Evolutionary conservation across 2,113 vertebrate species (phyloP), one percentile per base, ranked within the genome.

Genomic region (Pycnonotus jocosus): DNA sequence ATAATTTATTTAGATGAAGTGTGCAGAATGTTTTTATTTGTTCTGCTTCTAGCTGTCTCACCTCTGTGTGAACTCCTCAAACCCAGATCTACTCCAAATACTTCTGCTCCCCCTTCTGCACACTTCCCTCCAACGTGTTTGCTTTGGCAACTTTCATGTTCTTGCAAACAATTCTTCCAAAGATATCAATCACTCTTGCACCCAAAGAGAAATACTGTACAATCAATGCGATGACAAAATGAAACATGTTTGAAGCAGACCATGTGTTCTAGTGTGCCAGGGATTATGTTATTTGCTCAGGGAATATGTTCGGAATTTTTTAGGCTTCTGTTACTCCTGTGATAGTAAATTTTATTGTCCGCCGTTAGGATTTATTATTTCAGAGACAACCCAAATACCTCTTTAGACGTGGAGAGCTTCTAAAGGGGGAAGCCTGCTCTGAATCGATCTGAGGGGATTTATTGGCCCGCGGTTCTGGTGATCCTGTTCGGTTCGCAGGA

Each of bases 151-250:
- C 97, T 98, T 98, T 94, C 97, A 97, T 91, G 98, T 98, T 98
- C 99, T 97, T 98, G 96, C 98, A 99, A 99, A 99, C 98, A 98
- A 98, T 98, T 97, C 98, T 97, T 98, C 98, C 98, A 97, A 97
- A 97, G 98, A 98, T 98, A 99, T 99, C 98, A 99, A 99, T 99
- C 99, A 99, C 98, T 98, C 98, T 98, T 98, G 98, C 98, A 98
- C 98, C 98, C 98, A 97, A 97, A 98, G 97, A 98, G 98, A 98
- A 98, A 98, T 97, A 97, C 96, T 95, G 97, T 93, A 93, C 96
- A 98, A 98, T 98, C 98, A 98, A 97, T 98, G 98, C 93, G 98
- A 99, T 99, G 99, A 99, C 98, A 99, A 99, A 99, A 98, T 98
- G 99, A 99, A 99, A 98, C 98, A 98, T 97, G 98, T 96, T 96